Percentiles rank a stretch among this genome's conserved stretches.
Conservation (phyloP, 1,140 invertebrate genomes). For the Magallana gigas region DNA sequence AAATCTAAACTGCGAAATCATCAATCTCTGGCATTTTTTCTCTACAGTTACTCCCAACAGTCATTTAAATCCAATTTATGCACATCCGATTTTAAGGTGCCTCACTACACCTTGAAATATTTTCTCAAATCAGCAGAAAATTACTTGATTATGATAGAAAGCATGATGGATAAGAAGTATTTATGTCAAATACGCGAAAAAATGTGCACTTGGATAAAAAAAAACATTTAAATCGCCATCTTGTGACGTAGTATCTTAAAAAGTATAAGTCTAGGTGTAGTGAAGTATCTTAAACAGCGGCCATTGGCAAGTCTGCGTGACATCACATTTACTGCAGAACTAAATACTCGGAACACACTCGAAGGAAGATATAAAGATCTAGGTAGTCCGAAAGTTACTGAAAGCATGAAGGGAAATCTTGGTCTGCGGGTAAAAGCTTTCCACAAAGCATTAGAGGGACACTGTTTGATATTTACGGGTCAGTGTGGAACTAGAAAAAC, state of each 20-base stretch:
- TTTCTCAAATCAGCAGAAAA: too few relatives aligned
- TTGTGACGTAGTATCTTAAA: too few relatives aligned
- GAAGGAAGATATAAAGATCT: not conserved
- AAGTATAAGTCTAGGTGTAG: too few relatives aligned
- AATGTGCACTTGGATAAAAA: too few relatives aligned
- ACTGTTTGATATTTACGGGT: conserved; percentile 14
- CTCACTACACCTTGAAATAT: too few relatives aligned
- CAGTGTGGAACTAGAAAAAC: conserved; percentile 41
- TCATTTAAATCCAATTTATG: not conserved
- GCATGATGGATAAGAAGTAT: too few relatives aligned
- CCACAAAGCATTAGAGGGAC: conserved; percentile 17
- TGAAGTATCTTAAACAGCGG: not conserved
- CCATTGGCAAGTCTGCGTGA: not conserved
- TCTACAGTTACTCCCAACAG: too few relatives aligned
- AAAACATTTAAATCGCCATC: too few relatives aligned
- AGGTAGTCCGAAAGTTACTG: not conserved
- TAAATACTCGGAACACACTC: not conserved
- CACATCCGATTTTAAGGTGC: not conserved
- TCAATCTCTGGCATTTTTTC: not conserved
- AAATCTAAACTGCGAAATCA: not conserved
- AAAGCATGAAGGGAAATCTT: not conserved
- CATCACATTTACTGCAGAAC: conserved; percentile 4
- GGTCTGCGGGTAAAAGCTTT: not conserved
- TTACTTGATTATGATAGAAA: too few relatives aligned
- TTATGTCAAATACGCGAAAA: too few relatives aligned